Base-by-base conservation (phyloP, 2,888 invertebrate species). In the Lobophora halterata region DNA sequence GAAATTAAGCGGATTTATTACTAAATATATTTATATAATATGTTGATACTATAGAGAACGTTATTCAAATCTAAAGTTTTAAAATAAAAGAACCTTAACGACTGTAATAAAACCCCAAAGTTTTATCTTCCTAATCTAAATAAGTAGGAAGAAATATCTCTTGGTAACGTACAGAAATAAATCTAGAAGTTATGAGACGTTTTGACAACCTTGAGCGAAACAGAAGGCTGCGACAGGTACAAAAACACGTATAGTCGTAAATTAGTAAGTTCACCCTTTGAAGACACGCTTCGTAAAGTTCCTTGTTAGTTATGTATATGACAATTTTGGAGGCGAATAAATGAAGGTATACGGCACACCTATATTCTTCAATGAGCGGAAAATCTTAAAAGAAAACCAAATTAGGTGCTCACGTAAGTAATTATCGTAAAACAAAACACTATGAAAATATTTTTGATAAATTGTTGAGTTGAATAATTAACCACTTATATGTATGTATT, bases 171-270 rank as follows among this genome's bases (percentile, higher is more conserved):
- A n/a, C n/a, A n/a, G n/a, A n/a, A n/a, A n/a, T 25, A 11, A 32
- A 32, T 37, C 28, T 32, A 32, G 19, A 14, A 42, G 27, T 36
- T 36, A 24, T 28, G 26, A 23, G 27, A 18, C 6, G 24, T 34
- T 34, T 30, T 38, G 31, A 31, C 39, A 36, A 34, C 33, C 33
- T 33, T 23, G 28, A 28, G 26, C 18, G 26, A 51, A 45, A 46
- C 51, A 55, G 46, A 48, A 46, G 29, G 27, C 38, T 10, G 31
- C 30, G 46, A 47, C 49, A 55, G 46, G 56, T 45, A 57, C 38
- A 45, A 51, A 57, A 57, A 51, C 50, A 51, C 32, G 40, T 40
- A 46, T 25, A 28, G 41, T 19, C 42, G 35, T 52, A 50, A 46
- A 50, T 44, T 41, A 37, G 49, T 48, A 40, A 54, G 48, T 44